Base-by-base conservation (phyloP, 2,888 invertebrate genomes). In the Druceiella hillmani region DNA sequence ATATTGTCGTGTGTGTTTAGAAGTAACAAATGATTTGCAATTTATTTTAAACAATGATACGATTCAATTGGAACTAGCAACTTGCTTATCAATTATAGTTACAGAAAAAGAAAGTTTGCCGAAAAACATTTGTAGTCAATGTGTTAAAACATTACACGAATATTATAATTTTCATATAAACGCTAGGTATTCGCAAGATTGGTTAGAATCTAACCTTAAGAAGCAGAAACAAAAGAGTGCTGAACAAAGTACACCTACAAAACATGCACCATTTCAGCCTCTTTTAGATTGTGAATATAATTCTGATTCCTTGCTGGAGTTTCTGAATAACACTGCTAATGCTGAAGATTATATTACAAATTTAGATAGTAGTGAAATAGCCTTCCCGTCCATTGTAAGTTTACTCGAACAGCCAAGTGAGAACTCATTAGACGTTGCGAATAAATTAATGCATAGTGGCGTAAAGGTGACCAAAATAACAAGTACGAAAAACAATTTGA, bases 241-340 rank as follows among this genome's bases (percentile, higher is more conserved):
- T 2, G 66, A 66, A 51, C 51, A 50, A 2, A 69, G 66, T 56
- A 57, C 56, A 5, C 54, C 56, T 3, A 51, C 69, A n/a, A n/a
- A n/a, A n/a, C n/a, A n/a, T n/a, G n/a, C n/a, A n/a, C n/a, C n/a
- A n/a, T n/a, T n/a, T n/a, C 67, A 67, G 43, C 69, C 69, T 1
- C 48, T 69, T 24, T 68, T 69, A 1, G 68, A 68, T 48, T 68
- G 66, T 0, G 69, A 71, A 55, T 70, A 69, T 46, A 70, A 69
- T 38, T 69, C 69, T 0, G 70, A 71, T 50, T 69, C 71, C 4
- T 57, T 71, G 3, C 37, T 71, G 30, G 70, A 72, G 45, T 71
- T 72, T 48, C 45, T 71, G 16, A 70, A 71, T 43, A 70, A 65
- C 40, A 69, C 67, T 20, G 66, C 62, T 2, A 69, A 70, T 38